These are phyloP conservation scores for Drosophila lacteicornis DNA, from an alignment of 1,140 invertebrate genomes.

Conservation along the genomic window DNA sequence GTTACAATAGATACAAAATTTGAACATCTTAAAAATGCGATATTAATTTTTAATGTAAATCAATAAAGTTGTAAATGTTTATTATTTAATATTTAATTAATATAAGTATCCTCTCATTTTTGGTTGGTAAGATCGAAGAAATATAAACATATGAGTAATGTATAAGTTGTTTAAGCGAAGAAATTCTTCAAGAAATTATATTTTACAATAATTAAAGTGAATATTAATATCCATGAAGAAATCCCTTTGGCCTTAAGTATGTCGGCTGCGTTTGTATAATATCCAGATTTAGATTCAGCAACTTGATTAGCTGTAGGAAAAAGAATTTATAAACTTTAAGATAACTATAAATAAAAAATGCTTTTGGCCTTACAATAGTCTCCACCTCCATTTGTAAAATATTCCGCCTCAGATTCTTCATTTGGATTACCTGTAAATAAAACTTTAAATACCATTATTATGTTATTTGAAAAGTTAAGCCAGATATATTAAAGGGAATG, in stretches of 20 bases:
- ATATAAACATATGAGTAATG: background rate
- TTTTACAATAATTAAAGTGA: background rate
- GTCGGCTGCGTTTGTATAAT: conserved; percentile 4
- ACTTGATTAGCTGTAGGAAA: conserved; percentile 2
- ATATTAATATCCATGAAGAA: conserved; percentile 12
- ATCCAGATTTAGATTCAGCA: conserved; percentile 11
- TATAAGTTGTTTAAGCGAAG: background rate
- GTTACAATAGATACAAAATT: no score
- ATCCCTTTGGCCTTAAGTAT: background rate
- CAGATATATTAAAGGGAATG: no score
- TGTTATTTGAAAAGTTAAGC: no score
- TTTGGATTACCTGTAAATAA: background rate
- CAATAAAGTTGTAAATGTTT: no score
- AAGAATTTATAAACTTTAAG: background rate
- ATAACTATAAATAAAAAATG: background rate
- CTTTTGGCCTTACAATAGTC: background rate
- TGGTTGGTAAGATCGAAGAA: background rate
- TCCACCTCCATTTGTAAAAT: background rate
- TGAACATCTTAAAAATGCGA: no score
- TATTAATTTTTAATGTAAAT: no score
- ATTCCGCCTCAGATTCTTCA: conserved; percentile 4
- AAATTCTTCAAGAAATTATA: background rate
- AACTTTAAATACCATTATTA: background rate
- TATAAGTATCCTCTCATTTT: background rate
- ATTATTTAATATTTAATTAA: background rate